Conservation (phyloP, 2,888 invertebrate species). For the Papilio demoleus region DNA sequence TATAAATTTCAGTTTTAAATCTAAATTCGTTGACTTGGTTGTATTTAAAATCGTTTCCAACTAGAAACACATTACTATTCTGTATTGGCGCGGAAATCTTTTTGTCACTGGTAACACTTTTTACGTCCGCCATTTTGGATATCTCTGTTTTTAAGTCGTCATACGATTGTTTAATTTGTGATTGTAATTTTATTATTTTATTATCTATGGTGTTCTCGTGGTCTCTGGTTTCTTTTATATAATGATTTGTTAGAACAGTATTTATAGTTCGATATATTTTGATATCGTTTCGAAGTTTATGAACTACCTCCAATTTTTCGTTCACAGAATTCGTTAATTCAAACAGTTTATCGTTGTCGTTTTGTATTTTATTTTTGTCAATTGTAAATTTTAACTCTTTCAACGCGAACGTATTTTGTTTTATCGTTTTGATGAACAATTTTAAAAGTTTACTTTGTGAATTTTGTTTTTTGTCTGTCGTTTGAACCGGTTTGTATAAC, state of each 20-base stretch:
- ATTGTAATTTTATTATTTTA: constrained; percentile 70
- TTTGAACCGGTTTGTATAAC: constrained; percentile 51
- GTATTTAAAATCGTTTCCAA: constrained; percentile 67
- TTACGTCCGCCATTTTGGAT: constrained; percentile 56
- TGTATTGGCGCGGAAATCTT: constrained; percentile 62
- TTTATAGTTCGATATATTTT: constrained; percentile 78
- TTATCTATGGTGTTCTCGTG: constrained; percentile 67
- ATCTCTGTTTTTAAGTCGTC: constrained; percentile 66
- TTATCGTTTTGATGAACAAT: constrained; percentile 64
- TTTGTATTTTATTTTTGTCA: constrained; percentile 58
- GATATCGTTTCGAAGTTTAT: constrained; percentile 75
- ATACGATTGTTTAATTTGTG: constrained; percentile 67
- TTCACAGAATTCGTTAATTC: constrained; percentile 68
- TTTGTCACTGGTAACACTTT: constrained; percentile 60
- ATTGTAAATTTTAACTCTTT: constrained; percentile 65
- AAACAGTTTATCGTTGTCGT: constrained; percentile 61
- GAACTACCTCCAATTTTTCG: constrained; percentile 75
- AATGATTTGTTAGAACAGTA: constrained; percentile 76
- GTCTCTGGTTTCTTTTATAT: constrained; percentile 71
- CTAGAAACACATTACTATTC: constrained; percentile 69
- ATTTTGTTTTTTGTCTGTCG: constrained; percentile 51
- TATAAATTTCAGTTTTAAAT: constrained; percentile 72
- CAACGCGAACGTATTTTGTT: constrained; percentile 71
- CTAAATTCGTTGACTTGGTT: constrained; percentile 65
- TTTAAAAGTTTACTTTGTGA: constrained; percentile 61